A percentile compares a stretch with the other conserved stretches of the same genome.
Evolutionary conservation across 1,140 invertebrate species (phyloP).

Genomic region (Aphelinus certus): DNA sequence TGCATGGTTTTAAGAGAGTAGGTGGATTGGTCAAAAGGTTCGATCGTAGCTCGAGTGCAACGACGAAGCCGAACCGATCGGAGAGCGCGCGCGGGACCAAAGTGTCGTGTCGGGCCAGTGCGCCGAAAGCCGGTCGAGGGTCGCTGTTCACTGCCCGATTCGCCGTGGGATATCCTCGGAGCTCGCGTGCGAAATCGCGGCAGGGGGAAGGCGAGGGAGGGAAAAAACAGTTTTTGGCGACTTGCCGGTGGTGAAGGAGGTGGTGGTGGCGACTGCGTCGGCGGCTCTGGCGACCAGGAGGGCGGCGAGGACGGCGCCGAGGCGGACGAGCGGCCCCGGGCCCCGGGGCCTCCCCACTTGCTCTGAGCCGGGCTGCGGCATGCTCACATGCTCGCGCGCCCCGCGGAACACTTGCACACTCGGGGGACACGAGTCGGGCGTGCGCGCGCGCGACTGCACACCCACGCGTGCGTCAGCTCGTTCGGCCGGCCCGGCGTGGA

Average conservation of each 20-base stretch:
- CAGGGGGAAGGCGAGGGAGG: too few relatives aligned
- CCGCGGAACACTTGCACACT: neutral
- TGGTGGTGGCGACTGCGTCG: too few relatives aligned
- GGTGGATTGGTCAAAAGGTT: neutral
- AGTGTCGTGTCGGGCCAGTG: too few relatives aligned
- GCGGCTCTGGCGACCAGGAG: neutral
- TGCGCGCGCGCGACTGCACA: constrained; percentile 44
- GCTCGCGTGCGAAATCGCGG: too few relatives aligned
- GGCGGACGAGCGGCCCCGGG: constrained; percentile 13
- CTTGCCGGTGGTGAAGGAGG: too few relatives aligned
- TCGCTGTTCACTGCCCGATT: too few relatives aligned
- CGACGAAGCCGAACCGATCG: neutral
- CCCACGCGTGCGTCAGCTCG: constrained; percentile 35
- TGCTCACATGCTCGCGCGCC: too few relatives aligned
- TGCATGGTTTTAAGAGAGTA: too few relatives aligned
- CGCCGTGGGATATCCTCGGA: too few relatives aligned
- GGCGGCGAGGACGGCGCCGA: constrained; percentile 10
- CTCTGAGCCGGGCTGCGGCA: neutral
- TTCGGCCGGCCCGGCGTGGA: constrained; percentile 60
- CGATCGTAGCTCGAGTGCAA: neutral
- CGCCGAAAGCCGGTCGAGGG: too few relatives aligned
- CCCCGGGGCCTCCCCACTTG: neutral
- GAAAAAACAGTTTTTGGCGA: too few relatives aligned
- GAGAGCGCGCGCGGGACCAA: too few relatives aligned
- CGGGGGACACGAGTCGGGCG: constrained; percentile 25